A percentile compares a stretch with the other conserved stretches of the same genome.
phyloP scores from a whole-genome alignment of 92 coral and sea anemone genomes.

The Actinostola sp. region DNA sequence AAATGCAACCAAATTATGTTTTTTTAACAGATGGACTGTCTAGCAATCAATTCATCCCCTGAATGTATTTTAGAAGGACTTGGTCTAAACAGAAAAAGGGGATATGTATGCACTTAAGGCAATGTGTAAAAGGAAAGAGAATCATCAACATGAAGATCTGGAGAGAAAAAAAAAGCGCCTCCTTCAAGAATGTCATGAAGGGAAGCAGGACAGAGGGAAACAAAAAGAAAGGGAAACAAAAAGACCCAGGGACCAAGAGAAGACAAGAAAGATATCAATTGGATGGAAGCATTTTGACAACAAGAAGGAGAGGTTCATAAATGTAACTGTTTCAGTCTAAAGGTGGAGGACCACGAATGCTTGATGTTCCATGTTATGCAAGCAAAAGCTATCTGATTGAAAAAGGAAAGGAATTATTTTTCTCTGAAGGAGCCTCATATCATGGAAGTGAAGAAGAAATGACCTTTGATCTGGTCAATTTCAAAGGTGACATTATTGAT shows the following conservation, averaged over 20 bases:
- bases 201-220: slow-evolving; percentile 12
- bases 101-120: slow-evolving; percentile 46
- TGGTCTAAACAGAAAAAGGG: slow-evolving; percentile 22
- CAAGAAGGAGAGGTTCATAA: slow-evolving; percentile 38
- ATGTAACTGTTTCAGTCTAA: slow-evolving; percentile 21
- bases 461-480: slow-evolving; percentile 35
- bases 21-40: slow-evolving; percentile 39
- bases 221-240: slow-evolving; percentile 5
- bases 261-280: slow-evolving; percentile 41
- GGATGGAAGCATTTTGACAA: slow-evolving; percentile 50
- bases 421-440: slow-evolving; percentile 31
- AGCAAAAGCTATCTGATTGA: slow-evolving; percentile 34
- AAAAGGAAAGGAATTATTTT: slow-evolving; percentile 48
- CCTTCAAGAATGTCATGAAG: slow-evolving; percentile 20
- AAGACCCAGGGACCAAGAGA: slow-evolving; percentile 23
- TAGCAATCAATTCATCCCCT: slow-evolving; percentile 22
- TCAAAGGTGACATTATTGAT: slow-evolving; percentile 36
- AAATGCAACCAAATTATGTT: too few species aligned
- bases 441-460: slow-evolving; percentile 30
- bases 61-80: slow-evolving; percentile 22
- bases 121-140: slow-evolving; percentile 12
- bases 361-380: slow-evolving; percentile 39
- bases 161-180: slow-evolving; percentile 21
- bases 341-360: slow-evolving; percentile 43
- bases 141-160: slow-evolving; percentile 10